Evolutionary conservation across 2,888 invertebrate species (phyloP).

Genomic region (Coelinius sp.): DNA sequence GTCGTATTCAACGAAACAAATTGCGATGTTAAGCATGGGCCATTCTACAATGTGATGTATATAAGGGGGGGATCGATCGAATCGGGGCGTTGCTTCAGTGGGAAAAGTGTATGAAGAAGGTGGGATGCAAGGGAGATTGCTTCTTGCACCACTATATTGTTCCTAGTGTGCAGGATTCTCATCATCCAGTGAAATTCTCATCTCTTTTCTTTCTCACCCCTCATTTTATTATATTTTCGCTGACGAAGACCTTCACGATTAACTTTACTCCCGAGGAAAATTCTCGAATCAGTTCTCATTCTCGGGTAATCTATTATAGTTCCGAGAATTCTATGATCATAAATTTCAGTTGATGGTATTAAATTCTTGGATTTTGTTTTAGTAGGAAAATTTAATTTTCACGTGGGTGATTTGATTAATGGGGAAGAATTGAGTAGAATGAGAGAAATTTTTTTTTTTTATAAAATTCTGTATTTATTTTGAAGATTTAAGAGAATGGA

Average conservation of each 20-base stretch:
- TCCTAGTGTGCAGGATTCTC: slow-evolving; percentile 29
- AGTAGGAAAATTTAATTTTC: neutral
- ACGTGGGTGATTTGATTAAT: neutral
- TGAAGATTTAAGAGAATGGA: too few species aligned
- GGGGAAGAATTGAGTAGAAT: neutral
- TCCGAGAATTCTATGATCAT: neutral
- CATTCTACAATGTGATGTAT: slow-evolving; percentile 30
- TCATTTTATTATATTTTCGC: slow-evolving; percentile 15
- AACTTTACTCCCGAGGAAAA: slow-evolving; percentile 14
- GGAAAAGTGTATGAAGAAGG: slow-evolving; percentile 46
- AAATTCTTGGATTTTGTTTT: neutral
- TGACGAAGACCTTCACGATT: slow-evolving; percentile 26
- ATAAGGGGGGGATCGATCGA: slow-evolving; percentile 61
- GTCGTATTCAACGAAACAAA: slow-evolving; percentile 37
- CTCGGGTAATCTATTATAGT: slow-evolving; percentile 6
- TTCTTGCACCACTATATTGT: slow-evolving; percentile 42
- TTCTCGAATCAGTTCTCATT: slow-evolving; percentile 24
- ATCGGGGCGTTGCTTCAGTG: slow-evolving; percentile 58
- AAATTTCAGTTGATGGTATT: neutral
- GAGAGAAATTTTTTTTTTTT: neutral
- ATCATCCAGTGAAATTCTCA: neutral
- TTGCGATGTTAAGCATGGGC: slow-evolving; percentile 33
- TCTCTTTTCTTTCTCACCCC: neutral
- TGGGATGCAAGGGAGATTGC: slow-evolving; percentile 43
- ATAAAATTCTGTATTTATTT: too few species aligned